Conservation (phyloP, 2,797 vertebrate genomes). For the Hippopotamyrus pictus region DNA sequence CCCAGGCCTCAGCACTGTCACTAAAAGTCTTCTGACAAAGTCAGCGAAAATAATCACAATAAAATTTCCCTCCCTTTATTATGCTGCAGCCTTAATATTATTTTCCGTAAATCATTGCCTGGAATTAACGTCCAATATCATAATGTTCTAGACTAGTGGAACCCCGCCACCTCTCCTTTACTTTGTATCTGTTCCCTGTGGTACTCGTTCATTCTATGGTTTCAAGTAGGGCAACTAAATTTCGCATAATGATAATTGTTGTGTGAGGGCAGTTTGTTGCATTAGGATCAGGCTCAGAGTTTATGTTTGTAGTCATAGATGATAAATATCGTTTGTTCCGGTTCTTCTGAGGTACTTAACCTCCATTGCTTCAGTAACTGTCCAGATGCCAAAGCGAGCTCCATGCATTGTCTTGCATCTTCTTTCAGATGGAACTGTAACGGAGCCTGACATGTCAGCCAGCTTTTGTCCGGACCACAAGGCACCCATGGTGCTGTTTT, state of each 20-base stretch:
- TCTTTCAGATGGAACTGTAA: slow-evolving; percentile 79
- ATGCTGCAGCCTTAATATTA: background rate
- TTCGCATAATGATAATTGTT: background rate
- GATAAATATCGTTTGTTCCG: background rate
- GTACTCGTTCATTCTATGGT: background rate
- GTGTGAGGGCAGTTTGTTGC: background rate
- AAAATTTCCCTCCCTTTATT: background rate
- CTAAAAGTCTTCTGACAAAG: background rate
- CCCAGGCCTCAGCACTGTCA: background rate
- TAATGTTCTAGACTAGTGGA: background rate
- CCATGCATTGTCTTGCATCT: background rate
- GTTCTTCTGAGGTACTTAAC: background rate
- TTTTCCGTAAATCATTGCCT: background rate
- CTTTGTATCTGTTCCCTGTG: background rate
- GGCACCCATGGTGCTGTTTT: slow-evolving; percentile 93
- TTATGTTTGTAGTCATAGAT: background rate
- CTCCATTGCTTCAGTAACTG: background rate
- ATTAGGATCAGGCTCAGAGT: background rate
- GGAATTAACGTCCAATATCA: background rate
- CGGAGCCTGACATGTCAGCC: slow-evolving; percentile 90
- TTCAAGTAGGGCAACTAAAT: background rate
- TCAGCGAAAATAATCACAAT: background rate
- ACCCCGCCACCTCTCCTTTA: background rate
- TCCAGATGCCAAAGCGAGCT: background rate
- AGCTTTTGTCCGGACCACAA: slow-evolving; percentile 97